Evolutionary conservation across 2,888 invertebrate genomes (phyloP).

Genomic region (Bombyx huttoni): DNA sequence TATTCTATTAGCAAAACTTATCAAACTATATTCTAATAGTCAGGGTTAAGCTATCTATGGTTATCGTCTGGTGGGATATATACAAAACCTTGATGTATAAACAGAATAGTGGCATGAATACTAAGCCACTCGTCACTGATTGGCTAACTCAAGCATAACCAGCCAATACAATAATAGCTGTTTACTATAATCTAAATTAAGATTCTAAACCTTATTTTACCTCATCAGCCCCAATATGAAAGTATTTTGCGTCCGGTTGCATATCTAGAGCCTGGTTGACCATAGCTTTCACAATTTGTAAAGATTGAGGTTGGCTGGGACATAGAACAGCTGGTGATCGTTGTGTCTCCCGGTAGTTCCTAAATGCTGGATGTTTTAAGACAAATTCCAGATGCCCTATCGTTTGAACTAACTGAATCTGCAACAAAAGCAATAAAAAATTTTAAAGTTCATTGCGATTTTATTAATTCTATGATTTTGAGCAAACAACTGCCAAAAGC

Average conservation of each 20-base stretch:
- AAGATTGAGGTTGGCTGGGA: conserved; percentile 76
- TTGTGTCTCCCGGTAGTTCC: conserved; percentile 75
- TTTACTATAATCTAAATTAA: no score
- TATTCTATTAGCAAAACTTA: no score
- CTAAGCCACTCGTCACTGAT: no score
- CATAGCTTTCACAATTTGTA: conserved; percentile 76
- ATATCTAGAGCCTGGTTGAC: conserved; percentile 79
- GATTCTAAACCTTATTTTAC: conserved; percentile 24
- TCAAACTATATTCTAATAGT: no score
- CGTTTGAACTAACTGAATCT: conserved; percentile 85
- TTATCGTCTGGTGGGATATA: no score
- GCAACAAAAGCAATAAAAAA: conserved; percentile 6
- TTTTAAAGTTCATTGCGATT: not conserved
- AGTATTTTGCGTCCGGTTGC: conserved; percentile 75
- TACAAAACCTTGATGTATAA: no score
- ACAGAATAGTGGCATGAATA: no score
- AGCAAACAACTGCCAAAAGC: no score
- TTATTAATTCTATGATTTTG: no score
- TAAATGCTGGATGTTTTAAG: conserved; percentile 79
- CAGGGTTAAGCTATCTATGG: no score
- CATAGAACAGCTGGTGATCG: conserved; percentile 80
- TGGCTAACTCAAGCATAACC: no score
- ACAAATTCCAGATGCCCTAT: conserved; percentile 91
- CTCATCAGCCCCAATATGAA: conserved; percentile 90
- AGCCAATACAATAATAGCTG: no score